Percentiles rank a stretch among this genome's conserved stretches.
Conservation (phyloP, 2,888 invertebrate genomes). For the Chloroclystis v-ata region DNA sequence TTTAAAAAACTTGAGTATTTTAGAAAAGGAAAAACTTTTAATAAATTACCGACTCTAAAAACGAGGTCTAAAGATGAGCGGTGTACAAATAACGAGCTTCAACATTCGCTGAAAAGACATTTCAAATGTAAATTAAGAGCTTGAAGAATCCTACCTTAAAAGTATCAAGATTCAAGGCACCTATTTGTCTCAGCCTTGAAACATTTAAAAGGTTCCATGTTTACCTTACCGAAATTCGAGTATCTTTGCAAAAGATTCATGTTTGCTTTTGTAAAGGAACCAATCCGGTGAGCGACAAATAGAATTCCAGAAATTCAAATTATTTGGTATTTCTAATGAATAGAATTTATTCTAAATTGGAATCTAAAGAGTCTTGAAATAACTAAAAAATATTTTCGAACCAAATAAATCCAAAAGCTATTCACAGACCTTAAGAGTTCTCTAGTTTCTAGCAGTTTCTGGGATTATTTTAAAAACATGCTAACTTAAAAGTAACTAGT, state of each 20-base stretch:
- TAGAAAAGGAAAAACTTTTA: not conserved
- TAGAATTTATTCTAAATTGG: too few relatives aligned
- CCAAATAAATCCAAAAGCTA: too few relatives aligned
- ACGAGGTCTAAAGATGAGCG: not conserved
- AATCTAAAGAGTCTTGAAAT: too few relatives aligned
- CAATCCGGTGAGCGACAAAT: not conserved
- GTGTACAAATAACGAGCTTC: conserved; percentile 1
- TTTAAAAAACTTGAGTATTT: too few relatives aligned
- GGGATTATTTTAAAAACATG: too few relatives aligned
- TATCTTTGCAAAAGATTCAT: not conserved
- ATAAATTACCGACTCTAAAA: not conserved
- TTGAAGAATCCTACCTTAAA: conserved; percentile 1
- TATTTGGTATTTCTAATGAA: too few relatives aligned
- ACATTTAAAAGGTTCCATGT: conserved; percentile 1
- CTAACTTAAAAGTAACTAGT: too few relatives aligned
- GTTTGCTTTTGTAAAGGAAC: not conserved
- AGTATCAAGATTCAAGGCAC: not conserved
- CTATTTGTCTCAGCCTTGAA: not conserved
- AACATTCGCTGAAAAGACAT: not conserved
- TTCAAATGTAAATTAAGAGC: conserved; percentile 1
- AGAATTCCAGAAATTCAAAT: too few relatives aligned
- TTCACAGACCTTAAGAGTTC: too few relatives aligned
- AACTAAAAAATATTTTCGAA: too few relatives aligned
- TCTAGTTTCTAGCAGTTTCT: too few relatives aligned
- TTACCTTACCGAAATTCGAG: not conserved